phyloP scores from a whole-genome alignment of 2,113 vertebrate species.

The Turnix velox region DNA sequence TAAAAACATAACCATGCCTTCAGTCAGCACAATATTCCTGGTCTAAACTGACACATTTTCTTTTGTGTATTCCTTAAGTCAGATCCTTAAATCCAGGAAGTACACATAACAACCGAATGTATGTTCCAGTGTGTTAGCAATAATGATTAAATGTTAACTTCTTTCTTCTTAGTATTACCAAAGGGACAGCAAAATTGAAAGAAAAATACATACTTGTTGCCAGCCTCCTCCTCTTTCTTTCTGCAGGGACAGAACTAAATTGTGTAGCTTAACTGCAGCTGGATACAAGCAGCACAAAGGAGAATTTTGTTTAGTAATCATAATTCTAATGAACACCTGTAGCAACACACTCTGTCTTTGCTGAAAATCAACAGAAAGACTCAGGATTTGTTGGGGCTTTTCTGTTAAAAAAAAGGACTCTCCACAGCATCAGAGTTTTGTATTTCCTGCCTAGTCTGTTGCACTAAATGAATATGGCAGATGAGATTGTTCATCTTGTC shows the following conservation, averaged over 20 bases:
- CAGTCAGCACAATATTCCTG: background rate
- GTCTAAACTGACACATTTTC: background rate
- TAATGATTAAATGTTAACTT: background rate
- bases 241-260: background rate
- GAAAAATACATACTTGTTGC: background rate
- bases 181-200: background rate
- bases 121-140: background rate
- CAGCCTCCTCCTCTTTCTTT: background rate
- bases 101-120: rapidly evolving
- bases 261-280: background rate
- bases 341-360: background rate
- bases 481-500: background rate
- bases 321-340: background rate
- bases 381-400: background rate
- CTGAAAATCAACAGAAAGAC: background rate
- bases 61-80: background rate
- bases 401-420: background rate
- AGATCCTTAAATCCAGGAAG: background rate
- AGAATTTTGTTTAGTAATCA: background rate
- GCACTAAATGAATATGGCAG: background rate
- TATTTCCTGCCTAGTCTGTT: background rate
- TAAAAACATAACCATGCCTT: background rate
- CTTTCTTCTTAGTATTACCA: background rate
- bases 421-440: background rate
- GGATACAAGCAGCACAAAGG: background rate